Evolutionary conservation across 2,113 vertebrate species (phyloP).

Genomic region (Sialia sialis): DNA sequence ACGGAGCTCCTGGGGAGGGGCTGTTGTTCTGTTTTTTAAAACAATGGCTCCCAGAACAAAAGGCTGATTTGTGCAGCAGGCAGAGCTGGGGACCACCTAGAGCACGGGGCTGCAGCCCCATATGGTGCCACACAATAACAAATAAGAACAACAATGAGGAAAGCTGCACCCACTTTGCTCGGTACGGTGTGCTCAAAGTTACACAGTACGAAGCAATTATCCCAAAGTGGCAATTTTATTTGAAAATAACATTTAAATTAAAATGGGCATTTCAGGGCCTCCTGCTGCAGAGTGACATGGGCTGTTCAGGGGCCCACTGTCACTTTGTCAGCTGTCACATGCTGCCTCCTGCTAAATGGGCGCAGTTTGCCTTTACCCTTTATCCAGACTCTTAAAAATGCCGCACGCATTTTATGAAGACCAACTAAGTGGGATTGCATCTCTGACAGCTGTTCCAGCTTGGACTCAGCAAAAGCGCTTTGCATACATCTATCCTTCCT

Average conservation of each 20-base stretch:
- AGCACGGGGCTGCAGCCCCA: conserved; percentile 45
- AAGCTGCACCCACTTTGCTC: conserved; percentile 65
- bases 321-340: conserved; percentile 68
- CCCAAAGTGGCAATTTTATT: conserved; percentile 69
- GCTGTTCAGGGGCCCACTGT: conserved; percentile 65
- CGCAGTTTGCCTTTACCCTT: conserved; percentile 62
- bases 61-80: conserved; percentile 54
- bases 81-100: conserved; percentile 57
- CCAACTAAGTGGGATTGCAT: conserved; percentile 51
- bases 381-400: conserved; percentile 61
- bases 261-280: conserved; percentile 67
- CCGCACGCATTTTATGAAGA: conserved; percentile 49
- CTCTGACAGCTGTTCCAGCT: conserved; percentile 60
- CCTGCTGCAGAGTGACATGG: conserved; percentile 61
- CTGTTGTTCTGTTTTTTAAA: conserved; percentile 28
- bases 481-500: conserved; percentile 39
- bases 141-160: conserved; percentile 54
- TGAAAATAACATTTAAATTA: conserved; percentile 71
- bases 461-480: background rate
- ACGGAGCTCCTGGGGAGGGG: background rate
- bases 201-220: conserved; percentile 62
- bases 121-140: conserved; percentile 61
- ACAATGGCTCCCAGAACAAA: conserved; percentile 49
- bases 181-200: conserved; percentile 57
- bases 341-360: conserved; percentile 64